Percentiles rank a stretch among this genome's conserved stretches.
Conservation (phyloP, 2,113 vertebrate species). For the Chlorodrepanis virens region DNA sequence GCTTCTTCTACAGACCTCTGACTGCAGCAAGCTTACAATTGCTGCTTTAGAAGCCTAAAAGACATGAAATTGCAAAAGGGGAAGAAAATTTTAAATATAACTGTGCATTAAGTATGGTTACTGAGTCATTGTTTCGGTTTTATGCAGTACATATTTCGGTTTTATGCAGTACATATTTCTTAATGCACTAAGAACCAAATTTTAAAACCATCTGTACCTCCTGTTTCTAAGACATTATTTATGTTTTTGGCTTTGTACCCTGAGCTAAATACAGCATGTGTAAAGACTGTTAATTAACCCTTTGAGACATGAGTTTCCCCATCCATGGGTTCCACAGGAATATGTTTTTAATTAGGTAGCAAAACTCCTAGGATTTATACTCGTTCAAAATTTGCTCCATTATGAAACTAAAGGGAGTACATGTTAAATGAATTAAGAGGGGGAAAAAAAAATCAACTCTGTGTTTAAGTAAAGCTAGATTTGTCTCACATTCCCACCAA, state of each 20-base stretch:
- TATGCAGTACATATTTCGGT: conserved; percentile 56
- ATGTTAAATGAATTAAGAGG: conserved; percentile 42
- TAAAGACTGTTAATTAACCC: conserved; percentile 81
- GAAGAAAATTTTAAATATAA: conserved; percentile 9
- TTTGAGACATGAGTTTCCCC: conserved; percentile 76
- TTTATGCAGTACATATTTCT: conserved; percentile 58
- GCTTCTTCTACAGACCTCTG: not conserved
- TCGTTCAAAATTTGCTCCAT: conserved; percentile 33
- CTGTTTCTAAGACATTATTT: conserved; percentile 78
- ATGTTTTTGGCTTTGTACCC: conserved; percentile 75
- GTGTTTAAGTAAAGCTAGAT: conserved; percentile 37
- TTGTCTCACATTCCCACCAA: conserved; percentile 6
- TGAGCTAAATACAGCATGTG: conserved; percentile 73
- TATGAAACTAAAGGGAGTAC: conserved; percentile 66
- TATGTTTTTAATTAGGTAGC: conserved; percentile 75
- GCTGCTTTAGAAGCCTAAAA: not conserved
- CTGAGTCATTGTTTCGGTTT: conserved; percentile 68
- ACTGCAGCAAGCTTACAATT: not conserved
- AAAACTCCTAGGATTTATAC: conserved; percentile 68
- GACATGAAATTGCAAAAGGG: not conserved
- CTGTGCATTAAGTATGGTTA: conserved; percentile 1
- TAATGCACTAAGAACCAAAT: conserved; percentile 64
- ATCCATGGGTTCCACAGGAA: conserved; percentile 63
- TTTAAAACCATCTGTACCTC: conserved; percentile 76
- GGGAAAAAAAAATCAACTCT: fast-evolving